Base-by-base conservation (phyloP, 35 echinoderm and acorn worm species). In the Lytechinus variegatus region DNA sequence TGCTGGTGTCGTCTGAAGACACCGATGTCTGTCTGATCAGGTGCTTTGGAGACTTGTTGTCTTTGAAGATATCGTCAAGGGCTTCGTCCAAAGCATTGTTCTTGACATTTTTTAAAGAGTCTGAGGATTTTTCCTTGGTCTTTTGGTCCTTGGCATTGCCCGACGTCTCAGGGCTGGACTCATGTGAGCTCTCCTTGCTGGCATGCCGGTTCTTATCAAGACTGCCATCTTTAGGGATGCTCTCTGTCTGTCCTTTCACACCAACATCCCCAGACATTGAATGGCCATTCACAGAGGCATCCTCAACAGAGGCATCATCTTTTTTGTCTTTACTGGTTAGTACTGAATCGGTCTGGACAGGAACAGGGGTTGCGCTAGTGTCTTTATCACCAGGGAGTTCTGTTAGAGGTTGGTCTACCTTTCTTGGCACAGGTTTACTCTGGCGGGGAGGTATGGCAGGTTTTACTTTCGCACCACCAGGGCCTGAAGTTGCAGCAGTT, bases 181-280 rank as follows among this genome's bases (percentile, higher is more conserved):
- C 92, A 4, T 93, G 92, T 10, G 92, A 93, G n/a, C 53, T 93
- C 92, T 93, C 92, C 24, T 93, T 93, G 92, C 92, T 93, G 27
- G 92, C 92, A 24, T 28, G 53, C 57, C 54, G 9, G 21, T 93
- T 93, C 53, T 54, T 57, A 57, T 93, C 92, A 53, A 79, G 66
- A 79, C 3, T 10, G 27, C 9, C 52, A 93, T 24, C 54, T 27
- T 12, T 54, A 55, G 54, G 55, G 57, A 93, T 93, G 9, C 57
- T 14, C 54, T 54, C 92, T 93, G n/a, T 93, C 21, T 57, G 8
- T 93, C 54, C 92, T 57, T 21, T 57, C 9, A 27, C 92, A 93
- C 29, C 88, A 90, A 12, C 88, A 90, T 54, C 88, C 88, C 24
- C 52, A 54, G 88, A 90, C 10, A 44, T 90, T 52, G 29, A 28